These are phyloP conservation scores for Artemia sinica DNA, from an alignment of 2,888 invertebrate species.

Conservation along the genomic window DNA sequence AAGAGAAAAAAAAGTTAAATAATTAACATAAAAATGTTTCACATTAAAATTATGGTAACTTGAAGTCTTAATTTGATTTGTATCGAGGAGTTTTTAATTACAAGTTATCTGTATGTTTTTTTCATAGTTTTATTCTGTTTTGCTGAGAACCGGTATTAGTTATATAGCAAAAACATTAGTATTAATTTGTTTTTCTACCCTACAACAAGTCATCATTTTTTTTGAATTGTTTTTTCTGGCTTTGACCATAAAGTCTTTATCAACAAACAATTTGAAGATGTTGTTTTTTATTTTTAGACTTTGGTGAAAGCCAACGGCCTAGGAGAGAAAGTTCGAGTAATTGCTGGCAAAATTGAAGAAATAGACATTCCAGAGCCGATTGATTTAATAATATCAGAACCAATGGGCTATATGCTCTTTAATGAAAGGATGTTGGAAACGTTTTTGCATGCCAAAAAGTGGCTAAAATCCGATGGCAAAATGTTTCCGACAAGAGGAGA, in stretches of 20 bases:
- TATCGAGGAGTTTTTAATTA: no score
- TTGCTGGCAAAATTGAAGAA: slow-evolving; percentile 96
- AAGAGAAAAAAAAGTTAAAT: no score
- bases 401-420: slow-evolving; percentile 99
- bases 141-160: no score
- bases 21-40: no score
- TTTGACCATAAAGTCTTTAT: slow-evolving; percentile 1
- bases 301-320: slow-evolving; percentile 77
- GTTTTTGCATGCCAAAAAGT: slow-evolving; percentile 93
- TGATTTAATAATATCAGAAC: slow-evolving; percentile 94
- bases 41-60: no score
- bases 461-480: slow-evolving; percentile 75
- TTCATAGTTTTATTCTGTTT: no score
- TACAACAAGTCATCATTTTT: background rate
- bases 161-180: no score
- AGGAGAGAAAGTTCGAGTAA: slow-evolving; percentile 67
- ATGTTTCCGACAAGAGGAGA: slow-evolving; percentile 97
- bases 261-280: background rate
- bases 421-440: slow-evolving; percentile 98
- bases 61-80: no score
- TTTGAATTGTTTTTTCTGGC: background rate
- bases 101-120: no score
- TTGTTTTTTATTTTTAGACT: slow-evolving; percentile 36
- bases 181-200: no score
- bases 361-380: slow-evolving; percentile 85